These are phyloP conservation scores for Drosophila emarginata DNA, from an alignment of 2,888 invertebrate species.

Conservation along the genomic window DNA sequence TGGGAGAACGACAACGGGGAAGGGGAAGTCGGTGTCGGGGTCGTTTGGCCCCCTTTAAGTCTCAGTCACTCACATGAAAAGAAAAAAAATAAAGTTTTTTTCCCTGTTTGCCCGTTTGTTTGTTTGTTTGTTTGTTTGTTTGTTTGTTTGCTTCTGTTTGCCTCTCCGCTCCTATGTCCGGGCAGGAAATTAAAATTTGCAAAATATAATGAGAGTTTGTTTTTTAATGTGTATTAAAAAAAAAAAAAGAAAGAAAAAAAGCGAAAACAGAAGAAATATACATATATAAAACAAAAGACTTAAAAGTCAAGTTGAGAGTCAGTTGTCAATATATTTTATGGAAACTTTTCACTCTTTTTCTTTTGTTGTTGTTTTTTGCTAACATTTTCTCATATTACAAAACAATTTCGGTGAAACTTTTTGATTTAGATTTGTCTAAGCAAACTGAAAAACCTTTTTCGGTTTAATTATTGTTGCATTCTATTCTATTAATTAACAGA, in stretches of 20 bases:
- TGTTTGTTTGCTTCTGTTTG: not conserved
- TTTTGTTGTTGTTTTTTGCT: not conserved
- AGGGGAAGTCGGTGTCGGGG: not conserved
- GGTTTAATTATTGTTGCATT: not conserved
- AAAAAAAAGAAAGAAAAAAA: not conserved
- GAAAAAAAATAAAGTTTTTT: constrained; percentile 15
- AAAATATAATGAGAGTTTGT: constrained; percentile 64
- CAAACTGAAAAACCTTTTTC: not conserved
- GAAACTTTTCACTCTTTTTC: not conserved
- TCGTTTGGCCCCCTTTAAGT: constrained; percentile 26
- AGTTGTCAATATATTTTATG: constrained; percentile 37
- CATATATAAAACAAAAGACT: constrained; percentile 6
- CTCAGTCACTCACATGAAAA: constrained; percentile 34
- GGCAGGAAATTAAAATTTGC: constrained; percentile 72
- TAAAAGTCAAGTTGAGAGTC: constrained; percentile 37
- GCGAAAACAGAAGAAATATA: not conserved
- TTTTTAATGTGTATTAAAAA: constrained; percentile 39
- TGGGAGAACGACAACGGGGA: too few species aligned
- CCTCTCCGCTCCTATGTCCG: not conserved
- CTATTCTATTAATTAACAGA: not conserved
- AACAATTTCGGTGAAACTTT: not conserved
- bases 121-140: constrained; percentile 43
- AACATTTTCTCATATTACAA: not conserved
- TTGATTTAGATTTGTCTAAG: not conserved
- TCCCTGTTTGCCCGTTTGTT: not conserved